Evolutionary conservation across 2,797 vertebrate species (phyloP).

Genomic region (Hydrocynus forskahlii): DNA sequence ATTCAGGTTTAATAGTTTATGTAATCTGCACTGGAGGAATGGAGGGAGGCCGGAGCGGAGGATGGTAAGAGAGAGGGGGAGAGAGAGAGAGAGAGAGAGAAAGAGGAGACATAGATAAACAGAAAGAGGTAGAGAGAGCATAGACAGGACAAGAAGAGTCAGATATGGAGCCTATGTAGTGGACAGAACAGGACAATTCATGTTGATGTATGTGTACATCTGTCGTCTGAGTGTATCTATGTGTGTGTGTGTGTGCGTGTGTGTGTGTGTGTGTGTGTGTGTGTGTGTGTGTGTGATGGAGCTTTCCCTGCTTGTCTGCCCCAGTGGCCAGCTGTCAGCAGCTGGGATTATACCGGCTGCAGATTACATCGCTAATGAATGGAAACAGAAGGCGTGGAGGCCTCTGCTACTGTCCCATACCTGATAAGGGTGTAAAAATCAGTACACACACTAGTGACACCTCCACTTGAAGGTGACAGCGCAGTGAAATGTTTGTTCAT

Average conservation of each 20-base stretch:
- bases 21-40: constrained; percentile 18
- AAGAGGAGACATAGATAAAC: background rate
- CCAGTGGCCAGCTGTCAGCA: constrained; percentile 50
- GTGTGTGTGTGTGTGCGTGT: constrained; percentile 50
- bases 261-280: constrained; percentile 51
- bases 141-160: background rate
- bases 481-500: too few species aligned
- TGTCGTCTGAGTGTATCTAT: constrained; percentile 44
- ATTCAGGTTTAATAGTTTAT: constrained; percentile 63
- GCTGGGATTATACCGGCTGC: constrained; percentile 47
- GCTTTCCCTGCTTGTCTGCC: constrained; percentile 30
- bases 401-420: constrained; percentile 28
- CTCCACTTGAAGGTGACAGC: too few species aligned
- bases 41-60: background rate
- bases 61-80: background rate
- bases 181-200: constrained; percentile 11
- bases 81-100: background rate
- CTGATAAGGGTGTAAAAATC: too few species aligned
- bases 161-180: background rate
- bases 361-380: constrained; percentile 57
- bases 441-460: too few species aligned
- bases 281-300: constrained; percentile 47
- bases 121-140: background rate
- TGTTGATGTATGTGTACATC: constrained; percentile 23
- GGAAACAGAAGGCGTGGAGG: constrained; percentile 51